phyloP scores from a whole-genome alignment of 2,888 invertebrate species.

The Oxytorus armatus region DNA sequence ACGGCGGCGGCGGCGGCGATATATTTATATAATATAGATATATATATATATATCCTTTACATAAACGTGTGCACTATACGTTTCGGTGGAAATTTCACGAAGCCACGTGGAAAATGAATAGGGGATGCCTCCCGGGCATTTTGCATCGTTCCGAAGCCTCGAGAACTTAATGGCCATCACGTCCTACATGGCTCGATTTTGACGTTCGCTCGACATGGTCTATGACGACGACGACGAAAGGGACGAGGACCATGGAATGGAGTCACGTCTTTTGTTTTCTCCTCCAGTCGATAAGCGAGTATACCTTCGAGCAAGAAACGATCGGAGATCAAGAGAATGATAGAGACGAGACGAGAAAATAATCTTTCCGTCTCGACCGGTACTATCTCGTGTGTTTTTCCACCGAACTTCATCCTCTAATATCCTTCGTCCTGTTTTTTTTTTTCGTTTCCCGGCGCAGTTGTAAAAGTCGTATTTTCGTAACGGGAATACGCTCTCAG shows the following conservation, averaged over 20 bases:
- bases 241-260: constrained; percentile 43
- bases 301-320: constrained; percentile 48
- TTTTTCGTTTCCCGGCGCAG: constrained; percentile 26
- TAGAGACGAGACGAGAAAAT: constrained; percentile 30
- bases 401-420: constrained; percentile 9
- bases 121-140: constrained; percentile 63
- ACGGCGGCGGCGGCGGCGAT: too few species aligned
- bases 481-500: too few species aligned
- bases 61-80: constrained; percentile 22
- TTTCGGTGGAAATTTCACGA: constrained; percentile 46
- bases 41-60: background rate
- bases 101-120: constrained; percentile 64
- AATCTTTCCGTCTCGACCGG: constrained; percentile 49
- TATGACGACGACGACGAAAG: constrained; percentile 35
- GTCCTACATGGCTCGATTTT: constrained; percentile 53
- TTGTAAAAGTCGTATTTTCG: constrained; percentile 8
- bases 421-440: constrained; percentile 15
- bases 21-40: background rate
- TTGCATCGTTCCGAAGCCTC: constrained; percentile 58
- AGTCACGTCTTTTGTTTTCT: constrained; percentile 60
- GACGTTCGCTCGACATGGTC: constrained; percentile 49
- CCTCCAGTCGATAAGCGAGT: constrained; percentile 51
- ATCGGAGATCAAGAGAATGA: constrained; percentile 48
- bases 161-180: constrained; percentile 63
- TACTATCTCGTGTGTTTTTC: constrained; percentile 25